phyloP scores from a whole-genome alignment of 2,888 invertebrate genomes.

The Xylota sylvarum region DNA sequence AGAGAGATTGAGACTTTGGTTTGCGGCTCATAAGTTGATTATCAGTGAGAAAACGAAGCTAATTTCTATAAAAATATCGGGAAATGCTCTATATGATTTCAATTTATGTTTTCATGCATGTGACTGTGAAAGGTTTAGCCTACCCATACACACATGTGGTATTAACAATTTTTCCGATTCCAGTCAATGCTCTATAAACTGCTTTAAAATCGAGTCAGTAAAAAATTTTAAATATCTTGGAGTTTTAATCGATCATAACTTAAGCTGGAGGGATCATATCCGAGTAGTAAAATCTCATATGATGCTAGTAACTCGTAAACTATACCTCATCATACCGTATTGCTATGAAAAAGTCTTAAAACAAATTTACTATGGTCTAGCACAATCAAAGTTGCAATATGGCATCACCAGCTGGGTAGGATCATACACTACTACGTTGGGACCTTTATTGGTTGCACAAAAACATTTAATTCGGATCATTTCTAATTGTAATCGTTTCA shows the following conservation, averaged over 20 bases:
- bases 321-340: neutral
- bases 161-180: too few species aligned
- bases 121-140: neutral
- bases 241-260: too few species aligned
- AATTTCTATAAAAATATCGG: neutral
- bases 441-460: too few species aligned
- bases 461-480: too few species aligned
- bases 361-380: neutral
- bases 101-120: neutral
- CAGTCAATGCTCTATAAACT: too few species aligned
- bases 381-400: neutral
- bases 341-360: neutral
- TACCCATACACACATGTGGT: neutral
- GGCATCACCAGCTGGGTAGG: neutral
- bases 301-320: neutral
- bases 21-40: too few species aligned
- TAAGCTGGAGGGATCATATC: neutral
- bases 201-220: too few species aligned
- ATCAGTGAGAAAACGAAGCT: too few species aligned
- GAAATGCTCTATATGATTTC: too few species aligned
- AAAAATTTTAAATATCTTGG: too few species aligned
- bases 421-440: neutral
- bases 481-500: too few species aligned
- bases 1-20: too few species aligned
- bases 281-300: neutral